A percentile compares a stretch with the other conserved stretches of the same genome.
These are phyloP conservation scores for Discoglossus pictus DNA, from an alignment of 2,797 vertebrate genomes.

Conservation along the genomic window DNA sequence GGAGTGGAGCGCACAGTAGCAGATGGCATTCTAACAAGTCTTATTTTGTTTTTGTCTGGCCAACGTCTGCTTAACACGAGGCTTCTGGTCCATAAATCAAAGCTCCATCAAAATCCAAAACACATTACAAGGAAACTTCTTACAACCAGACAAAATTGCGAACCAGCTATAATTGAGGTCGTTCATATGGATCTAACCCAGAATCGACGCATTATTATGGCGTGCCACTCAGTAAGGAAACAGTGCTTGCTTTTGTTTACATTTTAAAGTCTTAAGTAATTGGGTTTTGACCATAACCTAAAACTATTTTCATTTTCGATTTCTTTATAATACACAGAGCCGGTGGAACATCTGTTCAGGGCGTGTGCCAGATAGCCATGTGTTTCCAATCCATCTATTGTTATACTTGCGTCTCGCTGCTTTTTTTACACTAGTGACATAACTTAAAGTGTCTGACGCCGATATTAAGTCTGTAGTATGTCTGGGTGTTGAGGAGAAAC, in stretches of 20 bases:
- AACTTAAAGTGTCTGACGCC: too few species aligned
- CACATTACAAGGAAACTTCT: too few species aligned
- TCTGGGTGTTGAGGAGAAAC: too few species aligned
- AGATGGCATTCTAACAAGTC: too few species aligned
- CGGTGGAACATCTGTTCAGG: conserved; percentile 13
- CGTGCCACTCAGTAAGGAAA: background rate
- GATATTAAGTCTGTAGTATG: background rate
- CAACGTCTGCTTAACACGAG: too few species aligned
- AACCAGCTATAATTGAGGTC: background rate
- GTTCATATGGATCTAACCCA: conserved; percentile 11
- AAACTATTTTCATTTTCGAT: conserved; percentile 16
- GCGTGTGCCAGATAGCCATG: conserved; percentile 10
- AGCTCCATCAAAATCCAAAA: too few species aligned
- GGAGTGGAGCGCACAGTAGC: too few species aligned
- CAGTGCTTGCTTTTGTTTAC: conserved; percentile 5
- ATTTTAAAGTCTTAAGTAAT: background rate
- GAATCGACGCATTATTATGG: background rate
- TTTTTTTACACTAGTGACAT: too few species aligned
- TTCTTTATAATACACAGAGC: background rate
- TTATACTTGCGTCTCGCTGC: too few species aligned
- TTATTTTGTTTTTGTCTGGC: too few species aligned
- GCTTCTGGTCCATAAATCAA: too few species aligned
- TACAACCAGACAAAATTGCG: too few species aligned
- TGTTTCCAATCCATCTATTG: conserved; percentile 28
- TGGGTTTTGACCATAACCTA: background rate